These are phyloP conservation scores for Macrotus californicus DNA, from an alignment of 2,113 vertebrate genomes.

Conservation along the genomic window DNA sequence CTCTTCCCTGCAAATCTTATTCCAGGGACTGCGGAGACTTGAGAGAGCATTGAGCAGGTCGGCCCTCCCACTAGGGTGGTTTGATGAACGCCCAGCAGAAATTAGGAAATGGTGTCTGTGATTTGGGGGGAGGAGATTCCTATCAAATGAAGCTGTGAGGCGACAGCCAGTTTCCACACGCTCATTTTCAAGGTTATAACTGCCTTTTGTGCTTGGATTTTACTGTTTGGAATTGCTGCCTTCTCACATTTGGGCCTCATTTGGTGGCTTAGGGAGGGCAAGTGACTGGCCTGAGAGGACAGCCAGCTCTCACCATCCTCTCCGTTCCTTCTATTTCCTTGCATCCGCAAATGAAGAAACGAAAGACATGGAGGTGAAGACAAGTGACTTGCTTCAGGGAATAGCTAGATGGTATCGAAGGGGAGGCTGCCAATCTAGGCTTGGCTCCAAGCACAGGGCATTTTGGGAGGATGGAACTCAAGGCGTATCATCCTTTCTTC, in stretches of 20 bases:
- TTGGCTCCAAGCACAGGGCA: background rate
- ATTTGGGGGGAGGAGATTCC: background rate
- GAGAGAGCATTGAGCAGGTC: background rate
- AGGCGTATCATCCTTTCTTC: background rate
- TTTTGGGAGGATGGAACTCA: background rate
- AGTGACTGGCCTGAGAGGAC: background rate
- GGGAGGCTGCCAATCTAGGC: background rate
- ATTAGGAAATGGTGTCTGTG: background rate
- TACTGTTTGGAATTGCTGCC: background rate
- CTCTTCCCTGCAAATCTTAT: background rate
- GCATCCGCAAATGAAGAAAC: background rate
- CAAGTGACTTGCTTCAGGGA: background rate
- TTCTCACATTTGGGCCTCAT: background rate
- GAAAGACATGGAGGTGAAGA: background rate
- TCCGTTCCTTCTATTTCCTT: background rate
- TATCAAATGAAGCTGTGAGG: background rate
- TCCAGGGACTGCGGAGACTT: background rate
- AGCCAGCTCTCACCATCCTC: background rate
- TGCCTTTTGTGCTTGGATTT: background rate
- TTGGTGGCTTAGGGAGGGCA: no score
- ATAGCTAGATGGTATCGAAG: no score
- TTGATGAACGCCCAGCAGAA: background rate
- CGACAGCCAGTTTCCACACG: background rate
- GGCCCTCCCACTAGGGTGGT: background rate
- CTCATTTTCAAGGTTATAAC: background rate